Evolutionary conservation across 2,888 invertebrate species (phyloP).

Genomic region (Ashinkailepas kermadecensis): DNA sequence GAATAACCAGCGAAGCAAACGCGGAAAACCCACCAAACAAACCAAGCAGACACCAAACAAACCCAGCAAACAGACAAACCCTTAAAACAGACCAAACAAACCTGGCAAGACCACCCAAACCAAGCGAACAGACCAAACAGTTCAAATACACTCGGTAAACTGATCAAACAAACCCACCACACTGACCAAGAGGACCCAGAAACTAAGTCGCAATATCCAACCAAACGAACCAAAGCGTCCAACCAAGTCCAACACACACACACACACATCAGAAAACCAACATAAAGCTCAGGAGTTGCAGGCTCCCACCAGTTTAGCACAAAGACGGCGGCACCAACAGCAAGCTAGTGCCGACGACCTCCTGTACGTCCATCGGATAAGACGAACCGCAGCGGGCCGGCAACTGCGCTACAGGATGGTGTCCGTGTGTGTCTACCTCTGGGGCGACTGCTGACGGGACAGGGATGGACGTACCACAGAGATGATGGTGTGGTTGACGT

Average conservation of each 20-base stretch:
- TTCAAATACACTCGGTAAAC: too few relatives aligned
- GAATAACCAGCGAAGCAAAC: too few relatives aligned
- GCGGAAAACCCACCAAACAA: background rate
- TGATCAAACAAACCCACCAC: background rate
- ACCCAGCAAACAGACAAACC: background rate
- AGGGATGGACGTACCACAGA: background rate
- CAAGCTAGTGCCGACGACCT: background rate
- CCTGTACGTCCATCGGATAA: too few relatives aligned
- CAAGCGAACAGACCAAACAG: background rate
- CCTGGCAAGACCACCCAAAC: background rate
- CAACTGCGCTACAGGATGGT: too few relatives aligned
- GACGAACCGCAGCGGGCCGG: too few relatives aligned
- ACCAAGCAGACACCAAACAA: background rate
- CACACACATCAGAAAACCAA: too few relatives aligned
- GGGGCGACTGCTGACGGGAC: too few relatives aligned
- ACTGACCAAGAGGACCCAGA: background rate
- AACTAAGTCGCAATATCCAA: background rate
- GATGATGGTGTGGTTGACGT: conserved; percentile 17
- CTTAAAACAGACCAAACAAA: background rate
- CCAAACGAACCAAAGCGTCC: too few relatives aligned
- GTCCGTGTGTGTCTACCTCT: too few relatives aligned
- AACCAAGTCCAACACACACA: too few relatives aligned
- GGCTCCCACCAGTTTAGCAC: background rate
- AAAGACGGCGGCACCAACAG: background rate
- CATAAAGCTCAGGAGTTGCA: too few relatives aligned